Evolutionary conservation across 2,113 vertebrate species (phyloP), one percentile per base, ranked within the genome.

Genomic region (Pterocles gutturalis): DNA sequence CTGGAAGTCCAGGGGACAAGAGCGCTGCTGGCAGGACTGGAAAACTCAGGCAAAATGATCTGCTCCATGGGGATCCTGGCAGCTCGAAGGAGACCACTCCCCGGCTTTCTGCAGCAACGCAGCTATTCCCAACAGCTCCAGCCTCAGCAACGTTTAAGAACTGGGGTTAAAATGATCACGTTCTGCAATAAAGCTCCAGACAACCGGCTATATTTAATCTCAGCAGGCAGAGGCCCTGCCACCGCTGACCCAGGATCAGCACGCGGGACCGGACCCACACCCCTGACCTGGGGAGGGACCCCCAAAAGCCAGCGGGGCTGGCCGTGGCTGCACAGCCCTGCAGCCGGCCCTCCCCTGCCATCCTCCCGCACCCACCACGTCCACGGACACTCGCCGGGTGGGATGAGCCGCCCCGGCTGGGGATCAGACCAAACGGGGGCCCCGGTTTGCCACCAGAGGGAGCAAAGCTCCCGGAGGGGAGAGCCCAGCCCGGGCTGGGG

Each of bases 371-470:
- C 34, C 4, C 69, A 18, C 34, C 84, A 9, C 38, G 29, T 11
- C 57, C 22, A n/a, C 2, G 2, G 62, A 13, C 73, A 11, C 49
- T 4, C 33, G 11, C 6, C 2, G 9, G 36, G 70, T 17, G 90
- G 64, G 84, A 83, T 25, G 3, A 77, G 26, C 33, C 72, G 29
- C 8, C 81, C 36, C 21, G 3, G 64, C 64, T 4, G 36, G 4
- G 69, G 57, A 49, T 6, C 48, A 15, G 76, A 45, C 8, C 77
- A 1, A 41, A 48, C 48, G 31, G 41, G 57, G 69, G 75, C 31
- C 49, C 18, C 13, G 4, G 21, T 66, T 82, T 82, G 89, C 93
- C 96, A 75, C 83, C 33, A 95, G 95, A 93, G 95, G 92, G 95
- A 96, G 96, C 90, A 94, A 83, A 91, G 46, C 0, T 17, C 51